Percentiles rank a stretch among this genome's conserved stretches.
Conservation (phyloP, 2,888 invertebrate species). For the Drosophila cognata region DNA sequence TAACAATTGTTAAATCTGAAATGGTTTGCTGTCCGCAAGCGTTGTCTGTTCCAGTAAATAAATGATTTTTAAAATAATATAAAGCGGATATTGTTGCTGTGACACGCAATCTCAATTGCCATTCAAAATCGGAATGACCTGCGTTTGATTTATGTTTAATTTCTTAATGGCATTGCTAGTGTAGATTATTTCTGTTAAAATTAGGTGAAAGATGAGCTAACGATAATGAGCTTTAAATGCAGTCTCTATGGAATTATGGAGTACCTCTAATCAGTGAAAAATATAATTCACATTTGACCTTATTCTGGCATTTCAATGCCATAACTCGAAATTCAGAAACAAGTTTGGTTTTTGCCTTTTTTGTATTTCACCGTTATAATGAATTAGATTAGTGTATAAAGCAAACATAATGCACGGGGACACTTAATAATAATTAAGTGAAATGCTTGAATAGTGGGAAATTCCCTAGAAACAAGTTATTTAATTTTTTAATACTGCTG, state of each 20-base stretch:
- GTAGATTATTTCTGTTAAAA: too few species aligned
- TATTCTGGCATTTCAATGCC: background rate
- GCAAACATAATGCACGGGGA: conserved; percentile 20
- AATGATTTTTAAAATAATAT: conserved; percentile 28
- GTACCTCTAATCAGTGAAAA: background rate
- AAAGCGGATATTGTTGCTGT: conserved; percentile 11
- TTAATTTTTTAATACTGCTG: background rate
- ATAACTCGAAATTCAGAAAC: background rate
- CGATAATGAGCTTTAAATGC: background rate
- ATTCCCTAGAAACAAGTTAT: conserved; percentile 46
- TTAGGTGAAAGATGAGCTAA: background rate
- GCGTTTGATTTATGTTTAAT: conserved; percentile 12
- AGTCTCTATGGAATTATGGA: background rate
- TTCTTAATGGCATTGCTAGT: background rate
- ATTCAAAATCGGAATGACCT: conserved; percentile 6
- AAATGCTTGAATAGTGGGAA: conserved; percentile 38
- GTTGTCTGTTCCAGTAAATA: conserved; percentile 12
- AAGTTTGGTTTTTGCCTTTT: background rate
- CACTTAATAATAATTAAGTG: conserved; percentile 34
- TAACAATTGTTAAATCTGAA: conserved; percentile 18
- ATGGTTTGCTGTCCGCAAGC: conserved; percentile 8
- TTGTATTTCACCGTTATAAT: background rate
- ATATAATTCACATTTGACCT: conserved; percentile 5
- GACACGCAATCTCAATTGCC: conserved; percentile 42
- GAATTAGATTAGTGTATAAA: conserved; percentile 11